phyloP scores from a whole-genome alignment of 1,140 invertebrate genomes.

The Lamellibrachia luymesi region DNA sequence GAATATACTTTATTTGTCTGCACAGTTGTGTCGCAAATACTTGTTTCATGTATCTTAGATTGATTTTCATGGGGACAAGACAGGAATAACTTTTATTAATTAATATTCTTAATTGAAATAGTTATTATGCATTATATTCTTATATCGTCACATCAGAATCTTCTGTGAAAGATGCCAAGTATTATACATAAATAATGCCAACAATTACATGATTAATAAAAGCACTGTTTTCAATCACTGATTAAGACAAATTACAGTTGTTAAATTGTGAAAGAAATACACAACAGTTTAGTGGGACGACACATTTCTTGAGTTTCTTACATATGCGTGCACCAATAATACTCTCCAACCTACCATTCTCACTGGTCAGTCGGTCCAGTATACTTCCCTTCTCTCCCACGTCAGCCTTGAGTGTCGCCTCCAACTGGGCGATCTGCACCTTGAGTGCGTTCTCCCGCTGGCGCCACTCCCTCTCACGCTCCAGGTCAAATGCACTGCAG shows the following conservation, averaged over 20 bases:
- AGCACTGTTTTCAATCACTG: neutral
- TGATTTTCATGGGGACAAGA: no score
- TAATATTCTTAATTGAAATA: no score
- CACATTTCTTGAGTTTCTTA: neutral
- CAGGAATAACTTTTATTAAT: no score
- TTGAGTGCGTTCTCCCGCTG: constrained; percentile 56
- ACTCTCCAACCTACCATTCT: constrained; percentile 44
- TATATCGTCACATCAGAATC: neutral
- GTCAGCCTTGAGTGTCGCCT: constrained; percentile 58
- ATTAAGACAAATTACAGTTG: neutral
- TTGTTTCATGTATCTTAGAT: neutral
- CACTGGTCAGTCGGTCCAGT: constrained; percentile 51
- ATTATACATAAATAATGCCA: neutral
- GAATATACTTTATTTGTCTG: neutral
- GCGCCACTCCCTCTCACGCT: constrained; percentile 56
- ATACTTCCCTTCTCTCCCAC: constrained; percentile 57
- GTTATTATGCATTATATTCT: no score
- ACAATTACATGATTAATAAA: neutral
- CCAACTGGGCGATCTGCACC: constrained; percentile 58
- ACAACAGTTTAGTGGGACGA: neutral
- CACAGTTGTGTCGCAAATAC: neutral
- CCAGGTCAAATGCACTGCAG: constrained; percentile 56
- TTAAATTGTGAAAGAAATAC: neutral
- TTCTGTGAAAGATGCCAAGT: neutral
- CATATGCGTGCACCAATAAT: neutral